Conservation (phyloP, 2,888 invertebrate species). For the Eutolmus rufibarbis region DNA sequence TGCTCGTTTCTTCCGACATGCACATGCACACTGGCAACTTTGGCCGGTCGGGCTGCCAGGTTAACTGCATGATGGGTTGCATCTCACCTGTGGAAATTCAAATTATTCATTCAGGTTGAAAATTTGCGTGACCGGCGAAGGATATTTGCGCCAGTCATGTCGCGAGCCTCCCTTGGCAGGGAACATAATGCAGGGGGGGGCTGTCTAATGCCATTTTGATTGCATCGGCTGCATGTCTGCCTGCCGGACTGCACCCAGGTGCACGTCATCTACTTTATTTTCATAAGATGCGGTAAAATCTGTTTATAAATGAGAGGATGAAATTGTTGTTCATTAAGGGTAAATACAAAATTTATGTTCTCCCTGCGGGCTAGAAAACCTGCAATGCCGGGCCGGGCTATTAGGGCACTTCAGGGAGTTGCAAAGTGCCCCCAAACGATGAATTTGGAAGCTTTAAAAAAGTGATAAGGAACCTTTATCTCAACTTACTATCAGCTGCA, state of each 20-base stretch:
- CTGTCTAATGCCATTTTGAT: not conserved
- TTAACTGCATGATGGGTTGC: not conserved
- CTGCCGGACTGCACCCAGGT: not conserved
- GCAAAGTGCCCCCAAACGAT: not conserved
- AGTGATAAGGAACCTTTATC: not conserved
- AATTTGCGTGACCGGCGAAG: constrained; percentile 18
- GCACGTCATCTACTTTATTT: not conserved
- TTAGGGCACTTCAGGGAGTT: not conserved
- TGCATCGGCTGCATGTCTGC: not conserved
- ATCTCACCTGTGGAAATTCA: not conserved
- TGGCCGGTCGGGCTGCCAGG: not conserved
- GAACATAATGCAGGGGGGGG: not conserved
- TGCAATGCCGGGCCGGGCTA: not conserved
- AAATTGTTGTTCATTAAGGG: not conserved
- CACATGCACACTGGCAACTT: not conserved
- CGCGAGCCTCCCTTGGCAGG: not conserved
- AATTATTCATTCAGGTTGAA: constrained; percentile 9
- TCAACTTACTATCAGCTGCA: not conserved
- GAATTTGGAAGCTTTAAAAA: not conserved
- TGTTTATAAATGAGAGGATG: not conserved
- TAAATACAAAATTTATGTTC: not conserved
- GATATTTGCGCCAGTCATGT: not conserved
- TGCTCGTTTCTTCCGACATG: not conserved
- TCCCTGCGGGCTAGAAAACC: not conserved
- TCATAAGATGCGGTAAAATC: not conserved